Base-by-base conservation (phyloP, 2,797 vertebrate genomes). In the Enteromius mattozi region DNA sequence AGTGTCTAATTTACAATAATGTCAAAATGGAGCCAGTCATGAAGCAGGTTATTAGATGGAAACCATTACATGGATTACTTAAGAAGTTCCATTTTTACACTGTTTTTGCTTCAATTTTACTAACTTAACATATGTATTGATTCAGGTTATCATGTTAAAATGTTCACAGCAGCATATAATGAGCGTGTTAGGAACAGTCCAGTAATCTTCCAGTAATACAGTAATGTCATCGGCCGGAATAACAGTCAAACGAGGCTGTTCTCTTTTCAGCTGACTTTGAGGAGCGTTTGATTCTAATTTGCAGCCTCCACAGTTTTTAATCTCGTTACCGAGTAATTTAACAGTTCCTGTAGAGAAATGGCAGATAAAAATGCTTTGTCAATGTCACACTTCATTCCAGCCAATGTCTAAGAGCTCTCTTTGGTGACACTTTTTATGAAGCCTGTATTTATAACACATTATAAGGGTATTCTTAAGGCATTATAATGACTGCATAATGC, bases 271-370 rank as follows among this genome's bases (percentile, higher is more conserved):
- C 16, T 56, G 49, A 56, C 51, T 40, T 59, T 40, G 51, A 76
- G 19, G 30, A 56, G 21, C 12, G n/a, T 33, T 76, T 37, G 21
- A 76, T 56, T 24, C 33, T 37, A 40, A 76, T 59, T 54, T 56
- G 72, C 72, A 37, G 49, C 35, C 33, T 77, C 13, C 74, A 17
- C 51, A 37, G 33, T 77, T 59, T 77, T 77, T 56, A 24, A 77
- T 59, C 21, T 40, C 13, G n/a, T 76, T 59, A 40, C 21, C 0
- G 51, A 37, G 21, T 76, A 24, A 59, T 59, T 76, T 4, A 76
- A 59, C 33, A 16, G 54, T 8, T 59, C 33, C 6, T 37, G 21
- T 76, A 56, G 35, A 51, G 12, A 56, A 76, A 56, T 54, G 9
- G 27, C 9, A 75, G 47, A 75, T 54, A 13, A 51, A 51, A 75